Evolutionary conservation across 2,888 invertebrate genomes (phyloP).

Genomic region (Apodemia mormo): DNA sequence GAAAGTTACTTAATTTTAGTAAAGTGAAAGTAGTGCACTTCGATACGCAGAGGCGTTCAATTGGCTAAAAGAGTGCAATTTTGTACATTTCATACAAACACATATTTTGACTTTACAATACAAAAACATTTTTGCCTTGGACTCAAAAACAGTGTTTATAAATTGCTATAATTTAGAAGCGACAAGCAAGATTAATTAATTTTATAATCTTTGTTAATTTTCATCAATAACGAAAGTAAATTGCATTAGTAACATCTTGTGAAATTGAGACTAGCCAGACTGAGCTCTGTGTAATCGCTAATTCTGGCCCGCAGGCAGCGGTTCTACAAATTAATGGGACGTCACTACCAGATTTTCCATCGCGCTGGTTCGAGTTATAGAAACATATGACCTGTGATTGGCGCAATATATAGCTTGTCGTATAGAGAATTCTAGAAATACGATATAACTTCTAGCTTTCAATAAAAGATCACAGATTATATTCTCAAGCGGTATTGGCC

Average conservation of each 20-base stretch:
- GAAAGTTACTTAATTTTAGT: too few species aligned
- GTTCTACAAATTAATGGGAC: slow-evolving; percentile 65
- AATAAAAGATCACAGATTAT: background rate
- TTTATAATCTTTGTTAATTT: background rate
- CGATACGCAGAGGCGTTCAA: too few species aligned
- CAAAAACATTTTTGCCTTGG: too few species aligned
- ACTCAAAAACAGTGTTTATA: background rate
- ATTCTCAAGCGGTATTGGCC: too few species aligned
- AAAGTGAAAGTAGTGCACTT: too few species aligned
- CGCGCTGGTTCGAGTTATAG: slow-evolving; percentile 47
- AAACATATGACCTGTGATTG: slow-evolving; percentile 17
- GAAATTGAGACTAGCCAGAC: slow-evolving; percentile 6
- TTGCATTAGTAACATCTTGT: slow-evolving; percentile 1
- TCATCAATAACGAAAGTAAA: slow-evolving; percentile 2
- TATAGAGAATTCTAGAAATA: background rate
- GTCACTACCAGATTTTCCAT: slow-evolving; percentile 59
- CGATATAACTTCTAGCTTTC: background rate
- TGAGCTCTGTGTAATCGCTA: slow-evolving; percentile 27
- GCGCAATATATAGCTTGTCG: background rate
- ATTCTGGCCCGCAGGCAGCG: slow-evolving; percentile 39
- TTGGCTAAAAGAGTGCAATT: too few species aligned
- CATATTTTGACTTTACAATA: too few species aligned
- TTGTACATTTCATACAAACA: too few species aligned
- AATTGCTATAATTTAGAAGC: background rate
- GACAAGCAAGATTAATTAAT: background rate